phyloP scores from a whole-genome alignment of 2,797 vertebrate species.

The Danio jaintianensis region DNA sequence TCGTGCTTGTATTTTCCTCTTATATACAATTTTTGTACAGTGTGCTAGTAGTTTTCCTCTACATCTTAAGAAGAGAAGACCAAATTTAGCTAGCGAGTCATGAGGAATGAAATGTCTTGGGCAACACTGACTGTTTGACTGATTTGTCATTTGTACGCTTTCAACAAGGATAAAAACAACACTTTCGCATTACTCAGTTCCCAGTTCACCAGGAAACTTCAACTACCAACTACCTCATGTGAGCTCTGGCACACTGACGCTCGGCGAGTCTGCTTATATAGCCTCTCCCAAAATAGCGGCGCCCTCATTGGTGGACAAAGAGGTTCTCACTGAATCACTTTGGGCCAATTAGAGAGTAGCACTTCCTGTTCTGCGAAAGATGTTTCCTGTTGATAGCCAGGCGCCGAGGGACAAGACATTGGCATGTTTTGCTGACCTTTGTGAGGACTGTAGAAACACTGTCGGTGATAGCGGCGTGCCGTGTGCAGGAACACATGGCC shows the following conservation, averaged over 20 bases:
- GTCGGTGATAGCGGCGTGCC: constrained; percentile 65
- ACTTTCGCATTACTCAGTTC: constrained; percentile 24
- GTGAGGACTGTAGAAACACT: constrained; percentile 65
- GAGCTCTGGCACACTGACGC: constrained; percentile 28
- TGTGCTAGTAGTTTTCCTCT: not conserved
- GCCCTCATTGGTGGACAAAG: constrained; percentile 76
- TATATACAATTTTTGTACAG: not conserved
- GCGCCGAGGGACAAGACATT: constrained; percentile 62
- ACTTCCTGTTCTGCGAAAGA: constrained; percentile 90
- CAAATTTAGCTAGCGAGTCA: not conserved
- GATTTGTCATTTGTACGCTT: not conserved
- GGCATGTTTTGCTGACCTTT: constrained; percentile 69
- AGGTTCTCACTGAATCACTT: constrained; percentile 77
- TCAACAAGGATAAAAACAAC: not conserved
- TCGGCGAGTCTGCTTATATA: constrained; percentile 81
- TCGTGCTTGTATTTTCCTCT: not conserved
- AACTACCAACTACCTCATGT: constrained; percentile 8
- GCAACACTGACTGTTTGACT: constrained; percentile 9
- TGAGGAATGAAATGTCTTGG: constrained; percentile 2
- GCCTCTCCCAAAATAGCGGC: constrained; percentile 87
- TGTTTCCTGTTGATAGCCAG: constrained; percentile 92
- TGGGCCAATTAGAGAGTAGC: constrained; percentile 78
- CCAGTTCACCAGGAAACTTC: constrained; percentile 15
- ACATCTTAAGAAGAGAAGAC: not conserved
- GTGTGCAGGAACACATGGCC: constrained; percentile 58